A percentile compares a stretch with the other conserved stretches of the same genome.
Evolutionary conservation across 2,888 invertebrate species (phyloP).

Genomic region (Chorisops tibialis): DNA sequence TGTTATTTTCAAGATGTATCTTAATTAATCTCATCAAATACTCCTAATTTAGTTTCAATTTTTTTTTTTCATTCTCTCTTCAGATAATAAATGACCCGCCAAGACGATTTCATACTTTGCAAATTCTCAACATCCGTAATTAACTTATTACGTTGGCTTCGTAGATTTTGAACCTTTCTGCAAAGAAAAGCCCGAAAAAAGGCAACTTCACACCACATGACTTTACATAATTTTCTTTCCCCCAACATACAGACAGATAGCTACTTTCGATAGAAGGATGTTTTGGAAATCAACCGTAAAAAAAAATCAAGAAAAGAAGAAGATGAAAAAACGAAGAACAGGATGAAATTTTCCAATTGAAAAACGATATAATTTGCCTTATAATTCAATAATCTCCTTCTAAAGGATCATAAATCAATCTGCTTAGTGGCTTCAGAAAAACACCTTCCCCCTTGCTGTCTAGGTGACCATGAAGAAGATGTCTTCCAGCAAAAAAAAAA

Average conservation of each 20-base stretch:
- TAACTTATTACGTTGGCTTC: constrained; percentile 30
- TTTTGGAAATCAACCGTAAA: background rate
- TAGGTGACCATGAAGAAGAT: constrained; percentile 2
- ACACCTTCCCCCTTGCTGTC: background rate
- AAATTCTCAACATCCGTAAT: constrained; percentile 25
- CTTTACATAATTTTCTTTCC: constrained; percentile 26
- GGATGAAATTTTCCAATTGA: constrained; percentile 32
- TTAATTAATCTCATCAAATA: background rate
- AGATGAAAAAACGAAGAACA: constrained; percentile 20
- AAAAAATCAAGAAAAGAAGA: too few relatives aligned
- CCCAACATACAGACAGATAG: too few relatives aligned
- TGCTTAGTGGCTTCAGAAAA: constrained; percentile 18
- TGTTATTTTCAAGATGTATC: constrained; percentile 12
- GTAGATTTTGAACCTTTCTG: background rate
- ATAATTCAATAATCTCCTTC: constrained; percentile 33
- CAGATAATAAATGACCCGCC: constrained; percentile 28
- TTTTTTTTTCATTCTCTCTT: constrained; percentile 11
- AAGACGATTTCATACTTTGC: constrained; percentile 3
- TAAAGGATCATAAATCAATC: constrained; percentile 31
- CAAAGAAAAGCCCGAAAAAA: constrained; percentile 26
- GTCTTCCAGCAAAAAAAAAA: constrained; percentile 2
- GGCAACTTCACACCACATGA: constrained; percentile 26
- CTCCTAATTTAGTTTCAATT: constrained; percentile 14
- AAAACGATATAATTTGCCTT: constrained; percentile 33
- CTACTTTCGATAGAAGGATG: background rate